Evolutionary conservation across 2,888 invertebrate species (phyloP), one percentile per base, ranked within the genome.

Genomic region (Eucriotettix oculatus): DNA sequence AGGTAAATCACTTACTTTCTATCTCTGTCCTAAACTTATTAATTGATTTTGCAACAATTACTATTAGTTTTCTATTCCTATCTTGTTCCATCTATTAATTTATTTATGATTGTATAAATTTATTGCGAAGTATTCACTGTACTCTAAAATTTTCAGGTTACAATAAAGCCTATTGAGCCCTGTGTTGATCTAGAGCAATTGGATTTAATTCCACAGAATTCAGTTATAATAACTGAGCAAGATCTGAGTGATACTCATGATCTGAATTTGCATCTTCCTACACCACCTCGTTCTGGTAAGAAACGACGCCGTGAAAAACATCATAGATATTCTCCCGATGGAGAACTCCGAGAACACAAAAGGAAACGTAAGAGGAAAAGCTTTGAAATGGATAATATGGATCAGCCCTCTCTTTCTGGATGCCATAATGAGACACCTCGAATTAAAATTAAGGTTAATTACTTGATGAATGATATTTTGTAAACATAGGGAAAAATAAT

Each of bases 361-460:
- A 79, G 87, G 52, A 89, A 89, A 69, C 79, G 87, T 64, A 89
- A 89, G 78, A 85, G 86, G 79, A 88, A 87, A 74, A 83, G 81
- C 63, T 78, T 86, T 62, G 86, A 86, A 68, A 73, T 82, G 63
- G 79, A 79, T 61, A 76, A 74, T 69, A 73, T 74, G 0, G 75
- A 76, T 42, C 71, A 71, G 54, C 48, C 2, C 14, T 48, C 48
- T 7, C 48, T n/a, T 71, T 71, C 9, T 72, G 73, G 65, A 65
- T 71, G 62, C n/a, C 58, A 57, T n/a, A 58, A 54, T 41, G 58
- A 54, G 16, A 58, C 58, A 72, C 85, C 87, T 41, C 81, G 88
- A 70, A 89, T 90, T 60, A 90, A 88, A 62, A 88, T 89, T 57
- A 90, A 89, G 78, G 86, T 86, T 73, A 12, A 1, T 57, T 40